Percentiles rank a stretch among this genome's conserved stretches.
Evolutionary conservation across 2,888 invertebrate genomes (phyloP).

Genomic region (Plebejus argus): DNA sequence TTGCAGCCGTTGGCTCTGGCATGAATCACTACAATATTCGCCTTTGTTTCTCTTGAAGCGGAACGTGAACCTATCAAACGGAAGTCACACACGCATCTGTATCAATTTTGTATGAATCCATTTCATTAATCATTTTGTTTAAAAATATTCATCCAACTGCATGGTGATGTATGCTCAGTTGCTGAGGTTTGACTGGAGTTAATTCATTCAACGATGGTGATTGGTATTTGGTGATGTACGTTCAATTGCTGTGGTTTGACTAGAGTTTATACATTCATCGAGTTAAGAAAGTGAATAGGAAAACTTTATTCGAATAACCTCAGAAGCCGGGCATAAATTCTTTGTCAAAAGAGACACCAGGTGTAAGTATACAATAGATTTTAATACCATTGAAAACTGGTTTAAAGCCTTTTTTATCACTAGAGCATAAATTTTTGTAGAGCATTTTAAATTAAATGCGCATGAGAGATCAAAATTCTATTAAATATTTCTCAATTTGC

Average conservation of each 20-base stretch:
- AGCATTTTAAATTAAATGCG: not conserved
- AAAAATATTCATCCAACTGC: not conserved
- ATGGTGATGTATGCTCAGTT: not conserved
- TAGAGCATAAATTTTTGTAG: not conserved
- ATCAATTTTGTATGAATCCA: conserved; percentile 15
- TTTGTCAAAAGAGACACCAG: conserved; percentile 4
- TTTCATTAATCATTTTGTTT: conserved; percentile 1
- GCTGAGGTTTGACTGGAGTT: too few relatives aligned
- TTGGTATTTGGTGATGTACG: too few relatives aligned
- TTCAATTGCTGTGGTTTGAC: too few relatives aligned
- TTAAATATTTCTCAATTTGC: not conserved
- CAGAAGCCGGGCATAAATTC: not conserved
- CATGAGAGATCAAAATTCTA: not conserved
- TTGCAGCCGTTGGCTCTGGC: not conserved
- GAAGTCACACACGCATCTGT: conserved; percentile 17
- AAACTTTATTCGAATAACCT: not conserved
- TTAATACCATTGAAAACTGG: conserved; percentile 5
- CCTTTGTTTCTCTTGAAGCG: conserved; percentile 29
- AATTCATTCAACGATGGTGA: too few relatives aligned
- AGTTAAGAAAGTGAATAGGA: too few relatives aligned
- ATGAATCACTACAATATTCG: conserved; percentile 24
- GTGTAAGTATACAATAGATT: not conserved
- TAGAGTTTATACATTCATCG: too few relatives aligned
- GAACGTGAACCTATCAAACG: conserved; percentile 29
- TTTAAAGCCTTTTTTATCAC: not conserved